These are phyloP conservation scores for Rhadina sibilatrix DNA, from an alignment of 2,113 vertebrate species.

Conservation along the genomic window DNA sequence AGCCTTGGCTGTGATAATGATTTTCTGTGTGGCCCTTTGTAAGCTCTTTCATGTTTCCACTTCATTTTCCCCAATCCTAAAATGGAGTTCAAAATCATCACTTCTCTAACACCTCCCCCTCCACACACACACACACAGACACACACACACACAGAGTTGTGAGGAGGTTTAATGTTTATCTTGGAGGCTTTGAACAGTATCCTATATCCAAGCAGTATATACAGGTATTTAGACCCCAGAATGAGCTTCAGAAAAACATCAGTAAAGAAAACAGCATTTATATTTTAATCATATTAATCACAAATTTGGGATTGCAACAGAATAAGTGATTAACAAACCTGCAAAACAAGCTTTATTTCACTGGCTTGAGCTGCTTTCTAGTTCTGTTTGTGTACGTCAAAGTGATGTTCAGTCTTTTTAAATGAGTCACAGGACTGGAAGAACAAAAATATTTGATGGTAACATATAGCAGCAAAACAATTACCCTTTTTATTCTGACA, in stretches of 20 bases:
- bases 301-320: neutral
- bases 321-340: neutral
- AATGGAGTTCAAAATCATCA: conserved; percentile 16
- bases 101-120: conserved; percentile 28
- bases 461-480: conserved; percentile 60
- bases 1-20: neutral
- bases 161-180: conserved; percentile 16
- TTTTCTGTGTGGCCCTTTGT: neutral
- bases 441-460: conserved; percentile 61
- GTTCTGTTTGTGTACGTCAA: conserved; percentile 42
- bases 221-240: neutral
- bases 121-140: neutral
- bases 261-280: neutral
- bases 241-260: neutral
- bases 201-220: neutral
- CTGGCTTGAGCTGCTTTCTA: conserved; percentile 34
- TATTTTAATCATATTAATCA: conserved; percentile 12
- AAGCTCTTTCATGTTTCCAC: neutral
- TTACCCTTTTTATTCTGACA: conserved; percentile 52
- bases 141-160: neutral
- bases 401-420: conserved; percentile 49
- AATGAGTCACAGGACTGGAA: conserved; percentile 52
- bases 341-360: conserved; percentile 32
- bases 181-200: neutral
- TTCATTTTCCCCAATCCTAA: conserved; percentile 35